These are phyloP conservation scores for Porites lutea DNA, from an alignment of 64 coral and sea anemone genomes.

Conservation along the genomic window DNA sequence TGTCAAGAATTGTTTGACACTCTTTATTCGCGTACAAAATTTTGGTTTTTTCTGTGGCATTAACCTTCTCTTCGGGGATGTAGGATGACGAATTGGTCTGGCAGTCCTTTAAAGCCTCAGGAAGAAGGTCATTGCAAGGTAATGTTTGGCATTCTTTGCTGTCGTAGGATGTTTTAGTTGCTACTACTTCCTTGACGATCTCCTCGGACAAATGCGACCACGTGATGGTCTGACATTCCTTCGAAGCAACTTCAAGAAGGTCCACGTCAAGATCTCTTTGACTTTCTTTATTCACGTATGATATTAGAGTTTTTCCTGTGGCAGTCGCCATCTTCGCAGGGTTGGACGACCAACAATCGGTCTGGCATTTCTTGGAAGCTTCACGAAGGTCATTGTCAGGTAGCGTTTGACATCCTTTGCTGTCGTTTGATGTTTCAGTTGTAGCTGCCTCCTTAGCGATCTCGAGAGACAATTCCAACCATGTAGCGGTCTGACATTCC, in stretches of 20 bases:
- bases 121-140: neutral
- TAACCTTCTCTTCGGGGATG: neutral
- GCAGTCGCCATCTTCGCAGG: too few species aligned
- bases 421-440: too few species aligned
- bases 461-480: too few species aligned
- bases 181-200: neutral
- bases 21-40: neutral
- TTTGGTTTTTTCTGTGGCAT: neutral
- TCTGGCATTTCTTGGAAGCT: too few species aligned
- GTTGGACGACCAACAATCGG: too few species aligned
- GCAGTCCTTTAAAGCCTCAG: neutral
- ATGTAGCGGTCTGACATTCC: too few species aligned
- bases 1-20: neutral
- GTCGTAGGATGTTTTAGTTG: neutral
- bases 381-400: too few species aligned
- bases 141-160: slow-evolving; percentile 2
- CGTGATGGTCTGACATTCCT: neutral
- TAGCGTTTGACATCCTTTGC: too few species aligned
- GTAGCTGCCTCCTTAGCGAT: too few species aligned
- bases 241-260: neutral
- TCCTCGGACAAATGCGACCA: neutral
- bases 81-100: neutral
- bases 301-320: neutral
- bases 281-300: neutral
- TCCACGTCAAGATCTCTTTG: neutral